These are phyloP conservation scores for Petrosia ficiformis DNA, from an alignment of 37 sponge, comb jelly and placozoan genomes.

Conservation along the genomic window DNA sequence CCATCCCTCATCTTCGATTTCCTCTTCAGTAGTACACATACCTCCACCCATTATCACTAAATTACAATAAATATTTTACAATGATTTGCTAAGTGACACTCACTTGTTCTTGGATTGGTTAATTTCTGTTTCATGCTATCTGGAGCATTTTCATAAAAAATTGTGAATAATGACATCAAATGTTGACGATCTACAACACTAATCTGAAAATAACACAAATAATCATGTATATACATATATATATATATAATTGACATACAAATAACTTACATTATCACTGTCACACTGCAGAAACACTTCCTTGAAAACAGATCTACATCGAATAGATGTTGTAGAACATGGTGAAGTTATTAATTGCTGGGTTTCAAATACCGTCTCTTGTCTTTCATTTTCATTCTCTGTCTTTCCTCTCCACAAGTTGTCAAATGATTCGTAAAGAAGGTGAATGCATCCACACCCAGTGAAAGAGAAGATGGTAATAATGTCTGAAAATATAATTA, in stretches of 20 bases:
- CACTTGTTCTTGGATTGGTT: neutral
- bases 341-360: neutral
- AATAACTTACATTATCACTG: slow-evolving; percentile 16
- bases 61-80: too few relatives aligned
- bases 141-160: neutral
- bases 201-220: neutral
- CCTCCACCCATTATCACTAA: too few relatives aligned
- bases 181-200: neutral
- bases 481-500: too few relatives aligned
- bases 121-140: neutral
- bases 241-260: neutral
- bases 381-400: neutral
- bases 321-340: neutral
- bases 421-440: slow-evolving; percentile 15
- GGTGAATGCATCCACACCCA: slow-evolving; percentile 23
- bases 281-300: slow-evolving; percentile 52
- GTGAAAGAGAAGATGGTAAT: neutral
- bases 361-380: slow-evolving; percentile 20
- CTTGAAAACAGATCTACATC: slow-evolving; percentile 22
- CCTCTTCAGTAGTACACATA: slow-evolving; percentile 11
- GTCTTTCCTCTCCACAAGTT: slow-evolving; percentile 18
- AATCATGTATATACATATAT: neutral
- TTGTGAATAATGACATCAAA: neutral
- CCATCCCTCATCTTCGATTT: neutral
- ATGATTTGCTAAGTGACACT: too few relatives aligned